Conservation (phyloP, 1,140 invertebrate species). For the Trichoplusia ni region DNA sequence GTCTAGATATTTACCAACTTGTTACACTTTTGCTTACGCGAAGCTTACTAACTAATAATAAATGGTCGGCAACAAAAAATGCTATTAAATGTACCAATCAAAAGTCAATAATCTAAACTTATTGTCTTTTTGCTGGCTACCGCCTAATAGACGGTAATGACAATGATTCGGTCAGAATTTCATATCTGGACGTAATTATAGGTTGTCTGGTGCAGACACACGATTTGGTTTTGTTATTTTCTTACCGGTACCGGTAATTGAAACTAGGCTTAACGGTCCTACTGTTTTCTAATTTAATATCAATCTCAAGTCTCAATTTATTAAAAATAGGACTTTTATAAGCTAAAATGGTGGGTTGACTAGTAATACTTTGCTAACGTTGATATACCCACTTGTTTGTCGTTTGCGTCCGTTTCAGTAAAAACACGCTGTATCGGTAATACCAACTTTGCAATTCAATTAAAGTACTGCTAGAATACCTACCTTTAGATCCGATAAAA, state of each 20-base stretch:
- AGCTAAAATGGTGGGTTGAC: too few relatives aligned
- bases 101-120: slow-evolving; percentile 44
- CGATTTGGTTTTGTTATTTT: slow-evolving; percentile 25
- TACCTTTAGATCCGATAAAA: neutral
- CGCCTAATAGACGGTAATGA: slow-evolving; percentile 52
- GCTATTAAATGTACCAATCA: slow-evolving; percentile 44
- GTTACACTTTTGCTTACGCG: neutral
- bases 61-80: slow-evolving; percentile 32
- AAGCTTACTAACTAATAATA: slow-evolving; percentile 28
- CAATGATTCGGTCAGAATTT: slow-evolving; percentile 59
- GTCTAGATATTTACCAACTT: neutral
- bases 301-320: neutral
- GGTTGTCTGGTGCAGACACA: slow-evolving; percentile 34
- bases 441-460: slow-evolving; percentile 18
- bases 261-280: slow-evolving; percentile 17
- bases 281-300: neutral
- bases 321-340: too few relatives aligned
- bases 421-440: neutral
- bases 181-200: slow-evolving; percentile 45
- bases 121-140: slow-evolving; percentile 52
- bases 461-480: slow-evolving; percentile 13
- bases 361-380: too few relatives aligned
- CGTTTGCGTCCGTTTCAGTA: too few relatives aligned
- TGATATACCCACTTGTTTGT: neutral
- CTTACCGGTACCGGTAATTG: slow-evolving; percentile 32